Base-by-base conservation (phyloP, 2,797 vertebrate species). In the Nannoperca australis region DNA sequence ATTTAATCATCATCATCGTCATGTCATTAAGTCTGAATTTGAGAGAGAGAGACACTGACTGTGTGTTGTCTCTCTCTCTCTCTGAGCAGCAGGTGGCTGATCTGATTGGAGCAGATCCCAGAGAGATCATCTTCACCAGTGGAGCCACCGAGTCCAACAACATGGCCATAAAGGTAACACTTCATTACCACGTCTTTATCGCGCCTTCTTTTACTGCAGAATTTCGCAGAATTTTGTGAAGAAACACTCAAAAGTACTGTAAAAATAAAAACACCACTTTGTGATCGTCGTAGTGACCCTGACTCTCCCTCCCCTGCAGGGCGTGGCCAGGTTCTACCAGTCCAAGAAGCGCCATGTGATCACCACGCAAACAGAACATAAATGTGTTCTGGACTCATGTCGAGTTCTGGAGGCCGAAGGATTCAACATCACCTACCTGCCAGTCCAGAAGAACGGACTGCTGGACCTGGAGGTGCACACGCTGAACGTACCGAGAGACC, bases 91-190 rank as follows among this genome's bases (percentile, higher is more conserved):
- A 99, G 96, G 95, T 98, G 66, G 98, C 98, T 5, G 95, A 96
- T 88, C 93, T 99, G 85, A 96, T 99, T 87, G 97, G 96, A 79
- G 97, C 98, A 1, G 98, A 99, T 92, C 95, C 96, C 72, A 95
- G 97, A 86, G 98, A 99, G 94, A 97, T 99, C 61, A 91, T 99
- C 91, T 99, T 99, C 90, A 99, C 98, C 85, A 99, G 98, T 9
- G 98, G 98, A 15, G 98, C 98, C 72, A 99, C 98, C 0, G 98
- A 99, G 92, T 98, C 98, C 71, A 99, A 99, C 92, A 99, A 99
- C 87, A 97, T 99, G 94, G 96, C 97, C 62, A 93, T 99, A 85
- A 99, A 99, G 96, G 98, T 99, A 93, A 73, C 44, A 22, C 24
- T 27, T 27, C 24, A 27, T 27, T 27, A 27, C 24, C 24, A 1